Evolutionary conservation across 2,797 vertebrate genomes (phyloP).

Genomic region (Orestias chungarensis): DNA sequence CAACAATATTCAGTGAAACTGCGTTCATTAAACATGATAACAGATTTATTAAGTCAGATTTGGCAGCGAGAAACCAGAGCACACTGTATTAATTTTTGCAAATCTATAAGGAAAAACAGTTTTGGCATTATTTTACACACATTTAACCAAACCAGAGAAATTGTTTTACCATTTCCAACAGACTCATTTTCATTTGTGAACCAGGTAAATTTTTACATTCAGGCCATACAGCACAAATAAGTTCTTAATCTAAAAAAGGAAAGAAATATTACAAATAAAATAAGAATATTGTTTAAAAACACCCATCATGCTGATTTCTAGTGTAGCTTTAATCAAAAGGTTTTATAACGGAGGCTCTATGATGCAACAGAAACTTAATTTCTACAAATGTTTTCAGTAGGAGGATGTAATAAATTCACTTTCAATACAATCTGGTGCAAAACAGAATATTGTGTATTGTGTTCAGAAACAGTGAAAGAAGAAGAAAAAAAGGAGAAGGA

Average conservation of each 20-base stretch:
- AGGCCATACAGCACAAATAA: neutral
- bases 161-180: neutral
- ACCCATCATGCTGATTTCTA: no score
- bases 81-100: no score
- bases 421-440: neutral
- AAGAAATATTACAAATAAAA: no score
- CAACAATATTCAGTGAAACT: neutral
- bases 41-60: neutral
- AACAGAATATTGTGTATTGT: neutral
- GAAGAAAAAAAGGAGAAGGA: constrained; percentile 40
- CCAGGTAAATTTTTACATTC: neutral
- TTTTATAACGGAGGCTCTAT: neutral
- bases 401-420: neutral
- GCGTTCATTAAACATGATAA: neutral
- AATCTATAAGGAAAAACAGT: no score
- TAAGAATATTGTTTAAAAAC: no score
- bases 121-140: neutral
- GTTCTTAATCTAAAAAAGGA: no score
- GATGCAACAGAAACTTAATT: neutral
- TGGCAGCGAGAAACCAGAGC: no score
- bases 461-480: constrained; percentile 27
- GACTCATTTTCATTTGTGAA: no score
- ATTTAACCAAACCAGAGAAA: neutral
- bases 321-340: no score
- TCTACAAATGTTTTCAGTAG: neutral